Conservation (phyloP, 2,797 vertebrate species). For the Pseudochromis fuscus region DNA sequence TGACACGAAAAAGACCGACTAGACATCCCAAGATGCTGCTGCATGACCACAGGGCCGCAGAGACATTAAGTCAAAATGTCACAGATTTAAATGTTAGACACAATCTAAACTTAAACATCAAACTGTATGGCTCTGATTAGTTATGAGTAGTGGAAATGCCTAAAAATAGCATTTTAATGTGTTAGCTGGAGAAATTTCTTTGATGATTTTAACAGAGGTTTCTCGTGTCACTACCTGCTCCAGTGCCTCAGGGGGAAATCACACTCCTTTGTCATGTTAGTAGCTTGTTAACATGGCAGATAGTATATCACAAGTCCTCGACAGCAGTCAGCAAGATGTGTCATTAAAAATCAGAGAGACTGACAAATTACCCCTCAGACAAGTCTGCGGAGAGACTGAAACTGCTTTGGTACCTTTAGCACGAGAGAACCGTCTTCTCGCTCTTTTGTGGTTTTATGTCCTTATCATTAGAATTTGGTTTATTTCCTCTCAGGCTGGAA, state of each 20-base stretch:
- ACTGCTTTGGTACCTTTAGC: slow-evolving; percentile 39
- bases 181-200: slow-evolving; percentile 28
- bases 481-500: slow-evolving; percentile 40
- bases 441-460: slow-evolving; percentile 68
- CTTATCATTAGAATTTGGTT: slow-evolving; percentile 71
- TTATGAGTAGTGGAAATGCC: slow-evolving; percentile 5
- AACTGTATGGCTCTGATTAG: slow-evolving; percentile 26
- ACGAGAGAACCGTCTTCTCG: slow-evolving; percentile 44
- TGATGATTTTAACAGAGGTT: slow-evolving; percentile 75
- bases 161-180: slow-evolving; percentile 45
- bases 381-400: slow-evolving; percentile 56
- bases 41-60: slow-evolving; percentile 55
- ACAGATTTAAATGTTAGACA: slow-evolving; percentile 55
- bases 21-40: slow-evolving; percentile 63
- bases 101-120: slow-evolving; percentile 55
- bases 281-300: slow-evolving; percentile 76
- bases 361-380: slow-evolving; percentile 68
- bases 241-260: slow-evolving; percentile 40
- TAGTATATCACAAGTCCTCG: slow-evolving; percentile 68
- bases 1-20: slow-evolving; percentile 62
- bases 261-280: slow-evolving; percentile 62
- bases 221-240: slow-evolving; percentile 82
- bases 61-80: slow-evolving; percentile 57
- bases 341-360: slow-evolving; percentile 68
- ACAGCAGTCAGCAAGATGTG: slow-evolving; percentile 53